Conservation (phyloP, 2,888 invertebrate species). For the Hylaea fasciaria region DNA sequence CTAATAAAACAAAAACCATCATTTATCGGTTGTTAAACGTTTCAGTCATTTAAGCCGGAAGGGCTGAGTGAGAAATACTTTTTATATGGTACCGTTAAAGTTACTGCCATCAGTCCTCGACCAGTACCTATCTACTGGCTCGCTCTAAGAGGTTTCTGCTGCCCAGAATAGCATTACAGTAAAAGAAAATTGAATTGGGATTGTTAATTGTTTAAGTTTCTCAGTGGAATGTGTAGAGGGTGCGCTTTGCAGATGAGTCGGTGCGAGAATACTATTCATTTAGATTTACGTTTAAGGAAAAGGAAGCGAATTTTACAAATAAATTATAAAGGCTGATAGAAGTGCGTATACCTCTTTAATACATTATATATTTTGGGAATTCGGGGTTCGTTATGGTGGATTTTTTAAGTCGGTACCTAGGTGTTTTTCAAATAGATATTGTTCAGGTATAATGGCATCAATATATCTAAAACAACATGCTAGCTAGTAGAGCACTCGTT, state of each 20-base stretch:
- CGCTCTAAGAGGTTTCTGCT: constrained; percentile 17
- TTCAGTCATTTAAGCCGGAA: no score
- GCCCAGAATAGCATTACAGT: constrained; percentile 25
- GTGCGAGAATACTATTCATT: constrained; percentile 1
- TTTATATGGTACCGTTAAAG: constrained; percentile 7
- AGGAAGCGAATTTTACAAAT: neutral
- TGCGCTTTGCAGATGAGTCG: constrained; percentile 14
- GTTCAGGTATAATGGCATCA: no score
- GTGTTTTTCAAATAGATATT: no score
- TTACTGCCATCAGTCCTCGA: constrained; percentile 6
- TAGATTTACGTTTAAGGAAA: neutral
- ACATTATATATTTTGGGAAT: neutral
- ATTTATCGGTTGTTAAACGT: no score
- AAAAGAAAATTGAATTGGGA: constrained; percentile 31
- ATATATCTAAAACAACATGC: no score
- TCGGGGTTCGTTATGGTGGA: no score
- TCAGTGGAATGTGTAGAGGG: constrained; percentile 30
- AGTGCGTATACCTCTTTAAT: neutral
- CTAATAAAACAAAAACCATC: no score
- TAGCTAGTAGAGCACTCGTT: no score
- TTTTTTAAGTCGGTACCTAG: no score
- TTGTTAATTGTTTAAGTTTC: constrained; percentile 32
- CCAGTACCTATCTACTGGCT: constrained; percentile 6
- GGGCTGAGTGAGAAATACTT: no score
- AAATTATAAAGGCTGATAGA: neutral